Base-by-base conservation (phyloP, 2,888 invertebrate genomes). In the Drosophila anceps region DNA sequence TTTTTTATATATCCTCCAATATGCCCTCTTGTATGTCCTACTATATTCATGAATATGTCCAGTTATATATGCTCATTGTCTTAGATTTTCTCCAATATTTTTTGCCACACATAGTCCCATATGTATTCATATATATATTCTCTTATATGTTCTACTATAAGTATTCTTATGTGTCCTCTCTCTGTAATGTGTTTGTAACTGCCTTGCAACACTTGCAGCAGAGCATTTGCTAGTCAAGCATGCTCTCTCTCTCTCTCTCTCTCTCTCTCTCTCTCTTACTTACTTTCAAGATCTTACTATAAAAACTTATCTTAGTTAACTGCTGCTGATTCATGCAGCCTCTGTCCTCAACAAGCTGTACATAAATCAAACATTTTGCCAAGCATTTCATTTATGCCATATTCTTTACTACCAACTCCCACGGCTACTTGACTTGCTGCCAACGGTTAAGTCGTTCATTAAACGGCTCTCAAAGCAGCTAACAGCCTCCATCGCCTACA, bases 381-480 rank as follows among this genome's bases (percentile, higher is more conserved):
- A 13, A 9, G 1, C n/a, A n/a, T 7, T 9, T 37, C 37, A 31
- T 50, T 6, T 31, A 7, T 2, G 2, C n/a, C 31, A 51, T 51
- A 33, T 20, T 18, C 15, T 51, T 53, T 53, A 53, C 35, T 35
- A 24, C 51, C 51, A 24, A 35, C 51, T 37, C 35, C 12, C 18
- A 24, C 12, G 29, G 27, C 58, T 53, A 43, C 48, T 35, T 35
- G 55, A 53, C 62, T 39, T 29, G 20, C n/a, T 43, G 64, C 41
- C 71, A 70, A 46, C 63, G 50, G 55, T 51, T 66, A 55, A 51
- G 66, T 67, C 67, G 53, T 73, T 84, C 74, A 79, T 82, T 84
- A 84, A 82, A 73, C 84, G 74, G 29, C 74, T 39, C 79, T 73
- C 67, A 81, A 76, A 68, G 44, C 61, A 20, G 37, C 50, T 27